Base-by-base conservation (phyloP, 2,888 invertebrate genomes). In the Ophion slaviceki region DNA sequence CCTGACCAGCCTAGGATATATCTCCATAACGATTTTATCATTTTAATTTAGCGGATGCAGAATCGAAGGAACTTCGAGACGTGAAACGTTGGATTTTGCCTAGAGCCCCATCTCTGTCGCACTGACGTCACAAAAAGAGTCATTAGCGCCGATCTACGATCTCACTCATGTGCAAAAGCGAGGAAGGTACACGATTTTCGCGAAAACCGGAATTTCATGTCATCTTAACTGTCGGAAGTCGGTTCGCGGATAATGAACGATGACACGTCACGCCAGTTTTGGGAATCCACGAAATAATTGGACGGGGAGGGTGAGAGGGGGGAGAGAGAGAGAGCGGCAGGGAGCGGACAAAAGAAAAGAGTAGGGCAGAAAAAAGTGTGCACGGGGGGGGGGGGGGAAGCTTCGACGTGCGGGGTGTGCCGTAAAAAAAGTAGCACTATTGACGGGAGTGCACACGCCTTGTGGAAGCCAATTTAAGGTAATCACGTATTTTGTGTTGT, bases 381-480 rank as follows among this genome's bases (percentile, higher is more conserved):
- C 24, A 57, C 61, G n/a, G 40, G 45, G 67, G 47, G 61, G n/a
- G 40, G 45, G 67, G 47, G 61, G 14, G 24, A 53, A 61, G 62
- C 28, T 28, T 17, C 57, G 71, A 53, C 47, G 67, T 53, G 80
- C 64, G 62, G 66, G 81, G 82, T 86, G 87, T 78, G 75, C 62
- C 84, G 86, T 77, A 86, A 87, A 85, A 87, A 71, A 78, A 71
- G 79, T 40, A 28, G 45, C 71, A 70, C 76, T 82, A 82, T 86
- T 70, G 80, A 83, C 86, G 82, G 80, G 77, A 76, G 72, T 76
- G 75, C 82, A 70, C 82, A 78, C 70, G 72, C 82, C 84, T 81
- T 82, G 86, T 86, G 85, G 82, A 85, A 87, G 85, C 88, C 89
- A 89, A 89, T 89, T 89, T 89, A 77, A 86, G 87, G 87, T 89